Evolutionary conservation across 2,797 vertebrate genomes (phyloP).

Genomic region (Melanotaenia trifasciata): DNA sequence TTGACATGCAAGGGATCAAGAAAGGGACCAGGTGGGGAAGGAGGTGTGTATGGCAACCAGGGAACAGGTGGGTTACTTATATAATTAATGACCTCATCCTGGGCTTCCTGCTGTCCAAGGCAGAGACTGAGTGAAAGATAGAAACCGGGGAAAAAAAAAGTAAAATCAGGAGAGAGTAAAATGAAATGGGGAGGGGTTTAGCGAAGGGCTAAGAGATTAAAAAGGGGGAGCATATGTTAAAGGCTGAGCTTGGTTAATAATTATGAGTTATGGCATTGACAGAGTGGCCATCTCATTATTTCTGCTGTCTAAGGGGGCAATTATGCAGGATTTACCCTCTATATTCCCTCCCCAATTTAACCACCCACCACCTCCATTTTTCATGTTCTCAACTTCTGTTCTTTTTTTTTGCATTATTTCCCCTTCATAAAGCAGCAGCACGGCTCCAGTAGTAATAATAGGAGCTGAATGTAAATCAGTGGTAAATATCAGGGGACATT

Average conservation of each 20-base stretch:
- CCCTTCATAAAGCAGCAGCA: neutral
- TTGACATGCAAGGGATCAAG: constrained; percentile 19
- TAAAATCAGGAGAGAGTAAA: constrained; percentile 45
- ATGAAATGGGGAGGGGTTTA: constrained; percentile 7
- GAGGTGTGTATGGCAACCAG: constrained; percentile 43
- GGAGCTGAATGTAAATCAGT: constrained; percentile 51
- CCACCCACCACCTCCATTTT: constrained; percentile 35
- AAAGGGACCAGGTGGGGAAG: constrained; percentile 59
- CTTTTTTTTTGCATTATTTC: neutral
- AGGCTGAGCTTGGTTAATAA: constrained; percentile 69
- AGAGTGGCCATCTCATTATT: constrained; percentile 51
- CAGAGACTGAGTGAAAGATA: constrained; percentile 35
- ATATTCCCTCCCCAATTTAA: constrained; percentile 1
- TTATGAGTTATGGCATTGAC: constrained; percentile 64
- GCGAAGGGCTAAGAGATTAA: constrained; percentile 19
- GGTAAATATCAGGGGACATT: constrained; percentile 48
- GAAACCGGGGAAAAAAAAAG: constrained; percentile 29
- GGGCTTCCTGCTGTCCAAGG: constrained; percentile 64
- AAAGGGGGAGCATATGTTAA: constrained; percentile 63
- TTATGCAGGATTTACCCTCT: constrained; percentile 54
- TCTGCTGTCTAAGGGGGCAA: constrained; percentile 63
- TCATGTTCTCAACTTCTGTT: constrained; percentile 20
- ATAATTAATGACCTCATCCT: constrained; percentile 79
- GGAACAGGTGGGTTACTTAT: constrained; percentile 49
- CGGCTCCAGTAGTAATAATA: constrained; percentile 46